Base-by-base conservation (phyloP, 2,113 vertebrate species). In the Oreochromis spilurus region DNA sequence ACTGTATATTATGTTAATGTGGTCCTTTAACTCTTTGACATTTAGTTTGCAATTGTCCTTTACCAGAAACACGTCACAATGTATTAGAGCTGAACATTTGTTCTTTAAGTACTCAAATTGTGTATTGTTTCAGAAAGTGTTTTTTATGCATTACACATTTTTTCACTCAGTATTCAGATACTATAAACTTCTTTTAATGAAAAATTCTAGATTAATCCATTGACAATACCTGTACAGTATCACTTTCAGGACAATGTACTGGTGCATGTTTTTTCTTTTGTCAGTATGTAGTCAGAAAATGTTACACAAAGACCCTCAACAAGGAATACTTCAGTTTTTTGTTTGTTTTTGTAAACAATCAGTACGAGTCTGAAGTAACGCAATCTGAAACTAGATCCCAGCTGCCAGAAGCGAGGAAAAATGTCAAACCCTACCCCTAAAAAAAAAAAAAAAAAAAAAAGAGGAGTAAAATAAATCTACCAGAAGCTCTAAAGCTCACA, bases 371-470 rank as follows among this genome's bases (percentile, higher is more conserved):
- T 29, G 5, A 45, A 26, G 8, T 43, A 45, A 45, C 1, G 13
- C 13, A 72, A 72, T 72, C 21, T 10, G 13, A 72, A 72, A 48
- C 40, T 72, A 48, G 8, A 45, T 14, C 13, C 67, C 67, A 72
- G 40, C 13, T 72, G 40, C 8, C 26, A 54, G 52, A 54, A 62
- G 26, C 29, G 34, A 62, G 16, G 29, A 9, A 36, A 2, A 38
- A 7, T 10, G 9, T 5, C 9, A 60, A 60, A 34, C 1, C 9
- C 16, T 8, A 19, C 7, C 50, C 7, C 26, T 29, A 5, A 17
- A 12, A 7, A 1, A 19, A 10, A 5, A 53, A 53, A 5, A 38
- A 38, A 0, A 0, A 8, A 5, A 3, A 17, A 2, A 10, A 17
- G 0, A 4, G 14, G 2, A 17, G 14, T 75, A 29, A 75, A 75